phyloP scores from a whole-genome alignment of 30 jellyfish, hydroid and myxozoan genomes.

The Sanderia malayensis region DNA sequence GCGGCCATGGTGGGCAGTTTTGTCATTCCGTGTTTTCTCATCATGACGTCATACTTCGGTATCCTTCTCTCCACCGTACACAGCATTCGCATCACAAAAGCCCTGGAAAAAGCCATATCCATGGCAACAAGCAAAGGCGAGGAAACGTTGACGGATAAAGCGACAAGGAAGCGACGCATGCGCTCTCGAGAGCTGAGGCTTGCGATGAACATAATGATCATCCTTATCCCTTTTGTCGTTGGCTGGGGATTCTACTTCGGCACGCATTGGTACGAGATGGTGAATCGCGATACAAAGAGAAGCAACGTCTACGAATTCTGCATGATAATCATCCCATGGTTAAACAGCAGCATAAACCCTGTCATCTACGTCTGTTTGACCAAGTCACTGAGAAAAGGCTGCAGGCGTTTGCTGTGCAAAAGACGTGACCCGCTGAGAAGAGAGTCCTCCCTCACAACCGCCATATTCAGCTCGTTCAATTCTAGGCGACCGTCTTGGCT shows the following conservation, averaged over 20 bases:
- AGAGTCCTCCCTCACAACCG: constrained; percentile 26
- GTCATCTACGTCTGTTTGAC: constrained; percentile 60
- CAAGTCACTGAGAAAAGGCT: constrained; percentile 64
- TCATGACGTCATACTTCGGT: constrained; percentile 43
- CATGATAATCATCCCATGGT: constrained; percentile 74
- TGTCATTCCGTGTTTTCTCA: constrained; percentile 54
- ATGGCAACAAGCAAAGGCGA: constrained; percentile 17
- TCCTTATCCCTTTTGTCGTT: constrained; percentile 65
- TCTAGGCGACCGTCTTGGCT: constrained; percentile 57
- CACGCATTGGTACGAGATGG: constrained; percentile 68
- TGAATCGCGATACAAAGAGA: constrained; percentile 24
- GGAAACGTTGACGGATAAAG: background rate
- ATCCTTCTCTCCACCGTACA: constrained; percentile 48
- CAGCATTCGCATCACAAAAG: constrained; percentile 46
- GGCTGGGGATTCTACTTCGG: constrained; percentile 93
- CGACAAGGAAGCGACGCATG: constrained; percentile 13
- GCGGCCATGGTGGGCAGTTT: constrained; percentile 62
- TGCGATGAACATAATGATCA: constrained; percentile 56
- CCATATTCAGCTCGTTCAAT: constrained; percentile 16
- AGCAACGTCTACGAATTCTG: constrained; percentile 56
- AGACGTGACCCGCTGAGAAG: constrained; percentile 3
- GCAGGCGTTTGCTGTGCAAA: constrained; percentile 41
- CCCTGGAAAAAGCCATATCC: constrained; percentile 55
- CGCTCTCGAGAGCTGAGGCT: constrained; percentile 51
- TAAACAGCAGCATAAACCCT: constrained; percentile 77